Conservation (phyloP, 2,797 vertebrate genomes). For the Momotus momota region DNA sequence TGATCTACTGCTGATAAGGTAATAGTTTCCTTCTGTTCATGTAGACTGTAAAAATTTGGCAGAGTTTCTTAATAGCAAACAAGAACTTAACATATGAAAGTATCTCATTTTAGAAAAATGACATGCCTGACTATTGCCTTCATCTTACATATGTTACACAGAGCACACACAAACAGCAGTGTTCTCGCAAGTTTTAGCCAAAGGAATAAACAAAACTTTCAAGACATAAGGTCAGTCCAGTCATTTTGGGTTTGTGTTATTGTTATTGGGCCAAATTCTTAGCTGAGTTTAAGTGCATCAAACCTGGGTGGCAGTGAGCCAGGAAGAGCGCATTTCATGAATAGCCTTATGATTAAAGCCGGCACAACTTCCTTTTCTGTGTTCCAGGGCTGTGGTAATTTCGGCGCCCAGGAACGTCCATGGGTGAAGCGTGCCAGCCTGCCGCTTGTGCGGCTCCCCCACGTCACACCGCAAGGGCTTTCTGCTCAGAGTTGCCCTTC, state of each 20-base stretch:
- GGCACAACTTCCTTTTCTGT: neutral
- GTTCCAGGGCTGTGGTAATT: neutral
- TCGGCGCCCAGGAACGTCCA: neutral
- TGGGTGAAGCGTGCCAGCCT: neutral
- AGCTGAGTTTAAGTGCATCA: neutral
- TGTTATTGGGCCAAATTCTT: neutral
- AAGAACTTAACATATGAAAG: neutral
- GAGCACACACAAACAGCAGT: neutral
- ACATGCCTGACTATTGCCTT: neutral
- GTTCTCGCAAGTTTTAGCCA: neutral
- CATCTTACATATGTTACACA: neutral
- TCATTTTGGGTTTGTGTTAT: neutral
- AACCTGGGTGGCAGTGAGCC: neutral
- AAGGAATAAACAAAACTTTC: neutral
- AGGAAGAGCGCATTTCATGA: neutral
- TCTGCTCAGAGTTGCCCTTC: neutral
- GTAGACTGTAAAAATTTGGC: constrained; percentile 16
- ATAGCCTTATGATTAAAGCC: neutral
- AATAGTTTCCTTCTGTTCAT: constrained; percentile 50
- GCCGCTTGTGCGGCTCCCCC: fast-evolving
- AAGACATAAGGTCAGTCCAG: neutral
- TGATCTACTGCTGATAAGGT: constrained; percentile 52
- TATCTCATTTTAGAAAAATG: neutral
- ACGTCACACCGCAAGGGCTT: neutral
- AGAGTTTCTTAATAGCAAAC: neutral